Evolutionary conservation across 2,888 invertebrate genomes (phyloP), one percentile per base, ranked within the genome.

Genomic region (Orthosia gracilis): DNA sequence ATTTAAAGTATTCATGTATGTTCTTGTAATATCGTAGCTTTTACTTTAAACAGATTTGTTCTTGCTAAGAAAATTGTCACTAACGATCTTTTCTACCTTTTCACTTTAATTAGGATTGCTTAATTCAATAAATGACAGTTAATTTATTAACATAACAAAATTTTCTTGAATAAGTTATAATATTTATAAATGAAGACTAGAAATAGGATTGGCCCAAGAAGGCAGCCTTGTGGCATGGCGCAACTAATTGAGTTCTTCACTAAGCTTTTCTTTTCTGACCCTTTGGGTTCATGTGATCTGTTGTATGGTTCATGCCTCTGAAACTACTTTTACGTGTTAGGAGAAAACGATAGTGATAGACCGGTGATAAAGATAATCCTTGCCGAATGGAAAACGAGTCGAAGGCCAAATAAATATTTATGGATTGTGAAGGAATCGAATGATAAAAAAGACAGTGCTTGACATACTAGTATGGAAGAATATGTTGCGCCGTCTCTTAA

Each of bases 1-100:
- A 80, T 54, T 49, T 59, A 40, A 23, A 15, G 23, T 50, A 65
- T 65, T 54, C 13, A 70, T 62, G 47, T 65, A 68, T 11, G 18
- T 49, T 55, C 61, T 65, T 67, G 21, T 66, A 63, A 50, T 50
- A 59, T 21, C 61, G 50, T 58, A n/a, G 52, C 63, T 81, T 78
- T 81, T 65, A 65, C 70, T 65, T 45, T 3, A 12, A 65, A 74
- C 81, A 21, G 74, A 78, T 81, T 74, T 63, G n/a, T 66, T 72
- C 21, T 64, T 57, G 59, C 70, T 15, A 18, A 47, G 55, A 45
- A 74, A 71, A 74, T 76, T 3, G 71, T 49, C 59, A 13, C 23
- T 49, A 40, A 55, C 23, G 13, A 55, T 69, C 45, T 58, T 69
- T 74, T 69, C 64, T 26, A 68, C 50, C 26, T 54, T 78, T 69